These are phyloP conservation scores for Drosophila sp. DNA, from an alignment of 1,140 invertebrate genomes.

Conservation along the genomic window DNA sequence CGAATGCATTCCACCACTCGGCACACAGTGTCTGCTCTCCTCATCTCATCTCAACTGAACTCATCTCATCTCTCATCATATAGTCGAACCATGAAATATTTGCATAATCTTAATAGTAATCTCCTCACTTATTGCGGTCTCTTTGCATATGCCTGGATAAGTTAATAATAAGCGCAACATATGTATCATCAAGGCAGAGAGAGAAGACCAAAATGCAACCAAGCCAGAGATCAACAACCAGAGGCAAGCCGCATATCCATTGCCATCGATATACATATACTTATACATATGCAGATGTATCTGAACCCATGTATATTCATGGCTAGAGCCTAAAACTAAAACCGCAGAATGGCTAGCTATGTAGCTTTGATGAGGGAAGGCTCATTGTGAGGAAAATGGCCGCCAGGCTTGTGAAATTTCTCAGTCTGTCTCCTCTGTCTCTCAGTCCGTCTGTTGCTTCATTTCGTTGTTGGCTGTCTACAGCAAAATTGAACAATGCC, in stretches of 20 bases:
- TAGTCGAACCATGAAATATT: background rate
- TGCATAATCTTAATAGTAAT: conserved; percentile 15
- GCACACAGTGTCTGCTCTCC: no score
- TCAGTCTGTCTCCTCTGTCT: conserved; percentile 26
- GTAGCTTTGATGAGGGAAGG: conserved; percentile 2
- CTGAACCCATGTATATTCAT: conserved; percentile 16
- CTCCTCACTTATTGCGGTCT: conserved; percentile 16
- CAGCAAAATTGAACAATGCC: conserved; percentile 78
- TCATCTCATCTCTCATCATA: conserved; percentile 3
- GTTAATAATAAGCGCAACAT: conserved; percentile 36
- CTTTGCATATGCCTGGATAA: background rate
- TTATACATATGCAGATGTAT: background rate
- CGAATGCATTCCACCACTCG: no score
- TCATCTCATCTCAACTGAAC: background rate
- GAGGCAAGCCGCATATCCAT: conserved; percentile 5
- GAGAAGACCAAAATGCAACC: conserved; percentile 28
- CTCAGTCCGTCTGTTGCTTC: conserved; percentile 12
- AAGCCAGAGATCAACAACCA: conserved; percentile 13
- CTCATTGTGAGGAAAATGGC: conserved; percentile 62
- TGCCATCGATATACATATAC: conserved; percentile 14
- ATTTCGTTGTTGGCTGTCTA: conserved; percentile 47
- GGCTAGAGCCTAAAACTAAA: conserved; percentile 37
- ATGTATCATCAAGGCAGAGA: conserved; percentile 30
- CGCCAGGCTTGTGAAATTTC: conserved; percentile 76
- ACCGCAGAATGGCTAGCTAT: conserved; percentile 35